Evolutionary conservation across 2,888 invertebrate species (phyloP).

Genomic region (Drosophila rellima): DNA sequence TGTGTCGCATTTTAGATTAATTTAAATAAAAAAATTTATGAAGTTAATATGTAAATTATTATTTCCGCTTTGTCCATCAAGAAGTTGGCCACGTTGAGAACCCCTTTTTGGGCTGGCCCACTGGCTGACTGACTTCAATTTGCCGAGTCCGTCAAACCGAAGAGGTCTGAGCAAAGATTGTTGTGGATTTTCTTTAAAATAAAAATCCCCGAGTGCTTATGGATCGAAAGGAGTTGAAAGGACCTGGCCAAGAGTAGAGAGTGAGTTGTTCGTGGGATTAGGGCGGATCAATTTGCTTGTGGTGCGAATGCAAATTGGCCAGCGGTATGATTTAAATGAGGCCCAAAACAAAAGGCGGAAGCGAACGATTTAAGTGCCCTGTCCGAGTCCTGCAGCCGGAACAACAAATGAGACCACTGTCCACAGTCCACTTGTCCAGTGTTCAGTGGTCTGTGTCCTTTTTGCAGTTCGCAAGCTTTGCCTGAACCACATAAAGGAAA

Average conservation of each 20-base stretch:
- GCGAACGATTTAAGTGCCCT: slow-evolving; percentile 38
- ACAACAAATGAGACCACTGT: slow-evolving; percentile 46
- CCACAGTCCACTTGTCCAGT: not conserved
- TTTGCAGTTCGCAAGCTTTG: slow-evolving; percentile 53
- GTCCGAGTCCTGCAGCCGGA: slow-evolving; percentile 60
- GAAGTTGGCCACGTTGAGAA: slow-evolving; percentile 7
- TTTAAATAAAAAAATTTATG: not conserved
- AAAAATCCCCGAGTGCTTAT: slow-evolving; percentile 55
- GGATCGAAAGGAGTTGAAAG: slow-evolving; percentile 9
- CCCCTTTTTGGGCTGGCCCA: slow-evolving; percentile 18
- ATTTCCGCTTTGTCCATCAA: too few species aligned
- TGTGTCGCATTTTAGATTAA: not conserved
- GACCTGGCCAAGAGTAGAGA: slow-evolving; percentile 23
- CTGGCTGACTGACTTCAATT: slow-evolving; percentile 64
- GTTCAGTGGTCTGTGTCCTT: slow-evolving; percentile 44
- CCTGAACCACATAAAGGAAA: slow-evolving; percentile 64
- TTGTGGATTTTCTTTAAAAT: slow-evolving; percentile 62
- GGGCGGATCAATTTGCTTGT: slow-evolving; percentile 83
- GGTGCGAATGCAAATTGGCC: slow-evolving; percentile 84
- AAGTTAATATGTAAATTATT: not conserved
- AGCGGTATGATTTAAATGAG: slow-evolving; percentile 80
- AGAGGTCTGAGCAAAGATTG: slow-evolving; percentile 47
- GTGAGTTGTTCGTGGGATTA: slow-evolving; percentile 55
- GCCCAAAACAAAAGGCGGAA: slow-evolving; percentile 68
- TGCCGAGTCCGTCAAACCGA: slow-evolving; percentile 25